Percentiles rank a stretch among this genome's conserved stretches.
Conservation (phyloP, 2,888 invertebrate genomes). For the Macrophya annulata region DNA sequence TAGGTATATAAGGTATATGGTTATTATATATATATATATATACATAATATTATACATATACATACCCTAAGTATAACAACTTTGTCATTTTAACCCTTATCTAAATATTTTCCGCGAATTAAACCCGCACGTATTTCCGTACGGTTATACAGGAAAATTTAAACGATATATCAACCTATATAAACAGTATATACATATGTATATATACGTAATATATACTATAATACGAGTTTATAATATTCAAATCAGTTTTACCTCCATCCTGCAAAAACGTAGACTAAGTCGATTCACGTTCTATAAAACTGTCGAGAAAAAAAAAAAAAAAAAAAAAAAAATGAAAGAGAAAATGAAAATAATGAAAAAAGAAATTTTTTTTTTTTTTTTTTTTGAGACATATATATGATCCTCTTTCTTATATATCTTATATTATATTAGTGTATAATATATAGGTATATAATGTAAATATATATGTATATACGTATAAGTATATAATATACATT, state of each 20-base stretch:
- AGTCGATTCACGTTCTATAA: constrained; percentile 10
- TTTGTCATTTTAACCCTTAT: constrained; percentile 10
- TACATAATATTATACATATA: background rate
- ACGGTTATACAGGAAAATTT: constrained; percentile 12
- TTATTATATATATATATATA: background rate
- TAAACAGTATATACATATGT: background rate
- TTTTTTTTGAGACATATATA: background rate
- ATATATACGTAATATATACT: background rate
- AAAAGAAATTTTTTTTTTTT: background rate
- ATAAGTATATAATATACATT: no score
- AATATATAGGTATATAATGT: no score
- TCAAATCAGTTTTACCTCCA: background rate
- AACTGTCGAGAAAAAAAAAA: background rate
- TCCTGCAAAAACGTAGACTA: background rate
- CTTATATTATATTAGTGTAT: no score
- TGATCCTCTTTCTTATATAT: background rate
- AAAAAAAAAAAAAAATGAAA: background rate
- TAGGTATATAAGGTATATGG: background rate
- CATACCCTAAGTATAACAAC: background rate
- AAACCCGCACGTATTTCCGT: constrained; percentile 1
- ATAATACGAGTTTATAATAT: constrained; percentile 11
- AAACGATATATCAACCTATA: constrained; percentile 6
- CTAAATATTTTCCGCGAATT: constrained; percentile 11
- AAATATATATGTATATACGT: no score
- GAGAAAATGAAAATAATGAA: background rate